Evolutionary conservation across 2,797 vertebrate genomes (phyloP).

Genomic region (Tenualosa thibaudeaui): DNA sequence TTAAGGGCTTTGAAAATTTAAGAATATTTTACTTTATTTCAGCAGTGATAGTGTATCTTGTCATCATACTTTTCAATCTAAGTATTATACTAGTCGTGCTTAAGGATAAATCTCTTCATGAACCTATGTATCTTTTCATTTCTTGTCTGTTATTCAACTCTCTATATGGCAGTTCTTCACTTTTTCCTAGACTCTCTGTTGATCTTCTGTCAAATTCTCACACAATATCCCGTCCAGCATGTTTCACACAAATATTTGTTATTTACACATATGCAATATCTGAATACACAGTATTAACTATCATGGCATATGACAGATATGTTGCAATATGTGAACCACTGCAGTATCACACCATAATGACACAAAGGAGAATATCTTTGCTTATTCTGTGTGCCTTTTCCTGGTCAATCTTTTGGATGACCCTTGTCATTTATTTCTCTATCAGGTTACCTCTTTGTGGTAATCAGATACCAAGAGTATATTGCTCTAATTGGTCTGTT

Average conservation of each 20-base stretch:
- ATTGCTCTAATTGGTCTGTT: constrained; percentile 59
- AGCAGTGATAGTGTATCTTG: constrained; percentile 45
- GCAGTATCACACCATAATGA: constrained; percentile 59
- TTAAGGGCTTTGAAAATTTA: constrained; percentile 51
- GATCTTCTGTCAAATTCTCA: constrained; percentile 59
- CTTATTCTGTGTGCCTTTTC: constrained; percentile 43
- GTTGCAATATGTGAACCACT: constrained; percentile 61
- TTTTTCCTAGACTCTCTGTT: constrained; percentile 57
- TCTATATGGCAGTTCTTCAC: constrained; percentile 59
- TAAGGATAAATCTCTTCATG: constrained; percentile 54
- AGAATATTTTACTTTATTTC: constrained; percentile 53
- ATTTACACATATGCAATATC: constrained; percentile 61
- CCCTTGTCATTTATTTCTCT: constrained; percentile 44
- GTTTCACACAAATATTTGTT: constrained; percentile 57
- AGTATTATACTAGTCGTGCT: constrained; percentile 51
- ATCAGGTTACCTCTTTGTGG: constrained; percentile 57
- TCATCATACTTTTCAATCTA: constrained; percentile 57
- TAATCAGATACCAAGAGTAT: constrained; percentile 56
- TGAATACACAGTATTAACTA: constrained; percentile 57
- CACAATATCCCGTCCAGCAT: constrained; percentile 52
- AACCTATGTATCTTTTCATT: constrained; percentile 64
- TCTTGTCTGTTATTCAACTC: constrained; percentile 61
- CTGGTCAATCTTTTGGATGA: constrained; percentile 49
- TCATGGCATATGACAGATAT: constrained; percentile 63
- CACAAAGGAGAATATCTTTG: constrained; percentile 23